Evolutionary conservation across 2,888 invertebrate species (phyloP), one percentile per base, ranked within the genome.

Genomic region (Blera fallax): DNA sequence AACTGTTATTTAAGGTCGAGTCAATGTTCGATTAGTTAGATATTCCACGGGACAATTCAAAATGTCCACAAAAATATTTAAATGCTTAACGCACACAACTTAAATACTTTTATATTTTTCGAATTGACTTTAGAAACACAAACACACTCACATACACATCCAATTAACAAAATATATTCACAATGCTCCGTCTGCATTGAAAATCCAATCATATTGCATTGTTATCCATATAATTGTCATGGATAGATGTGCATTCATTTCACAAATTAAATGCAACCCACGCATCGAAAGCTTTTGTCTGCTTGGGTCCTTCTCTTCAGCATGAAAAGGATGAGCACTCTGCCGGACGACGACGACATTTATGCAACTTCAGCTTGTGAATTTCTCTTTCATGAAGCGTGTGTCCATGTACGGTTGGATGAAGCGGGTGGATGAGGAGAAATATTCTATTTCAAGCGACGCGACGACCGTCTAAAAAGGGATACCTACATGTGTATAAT

Each of bases 171-270:
- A 74, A 80, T 74, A 80, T 80, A 74, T 80, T 58, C 80, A 74
- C 74, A 80, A 60, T 67, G 67, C 50, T 14, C 40, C 64, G 73
- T 74, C 69, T 80, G 74, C 64, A 80, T 65, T 70, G 84, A 80
- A 80, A 84, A 84, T 84, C 80, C 84, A 84, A 84, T 84, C 80
- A 80, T 80, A 80, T 80, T 74, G 80, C 80, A 80, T 80, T 84
- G 84, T 84, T 84, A 84, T 80, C 84, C 80, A 80, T 80, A 80
- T 84, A 80, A 84, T 84, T 84, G 84, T 84, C 84, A 76, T 80
- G 80, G 74, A 84, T 80, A 74, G 84, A 80, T 84, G 60, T 80
- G 84, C 73, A 84, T 80, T 84, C 80, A 84, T 84, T 84, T 84
- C 50, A 45, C 73, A 84, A 84, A 84, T 84, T 84, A 84, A 84